Conservation (phyloP, 2,797 vertebrate species). For the Avahi laniger region DNA sequence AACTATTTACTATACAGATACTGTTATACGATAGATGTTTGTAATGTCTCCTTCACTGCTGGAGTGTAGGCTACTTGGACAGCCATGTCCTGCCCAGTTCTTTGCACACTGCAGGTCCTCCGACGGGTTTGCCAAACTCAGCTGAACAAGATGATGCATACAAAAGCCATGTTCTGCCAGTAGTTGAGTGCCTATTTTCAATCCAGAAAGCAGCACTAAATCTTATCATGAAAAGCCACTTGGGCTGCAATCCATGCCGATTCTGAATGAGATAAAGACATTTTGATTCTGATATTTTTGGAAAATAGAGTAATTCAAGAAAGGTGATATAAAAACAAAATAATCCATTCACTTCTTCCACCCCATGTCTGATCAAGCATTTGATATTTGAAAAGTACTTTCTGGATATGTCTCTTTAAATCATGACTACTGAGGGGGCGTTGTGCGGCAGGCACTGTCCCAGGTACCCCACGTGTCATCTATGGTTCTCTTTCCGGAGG, state of each 20-base stretch:
- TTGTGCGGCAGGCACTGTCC: too few relatives aligned
- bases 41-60: not conserved
- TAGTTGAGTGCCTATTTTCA: not conserved
- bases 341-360: not conserved
- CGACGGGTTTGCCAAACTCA: not conserved
- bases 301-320: not conserved
- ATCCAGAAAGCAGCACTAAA: not conserved
- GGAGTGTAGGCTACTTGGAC: not conserved
- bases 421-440: not conserved
- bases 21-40: not conserved
- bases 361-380: not conserved
- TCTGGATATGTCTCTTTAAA: not conserved
- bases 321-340: slow-evolving; percentile 20
- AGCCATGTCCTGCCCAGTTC: not conserved
- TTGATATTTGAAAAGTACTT: not conserved
- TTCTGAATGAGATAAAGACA: not conserved
- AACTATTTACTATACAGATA: not conserved
- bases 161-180: not conserved
- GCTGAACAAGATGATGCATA: not conserved
- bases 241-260: not conserved
- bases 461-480: fast-evolving
- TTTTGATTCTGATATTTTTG: not conserved
- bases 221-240: not conserved
- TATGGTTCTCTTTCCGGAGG: not conserved
- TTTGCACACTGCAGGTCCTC: not conserved